phyloP scores from a whole-genome alignment of 64 coral and sea anemone species.

The Montipora capricornis region DNA sequence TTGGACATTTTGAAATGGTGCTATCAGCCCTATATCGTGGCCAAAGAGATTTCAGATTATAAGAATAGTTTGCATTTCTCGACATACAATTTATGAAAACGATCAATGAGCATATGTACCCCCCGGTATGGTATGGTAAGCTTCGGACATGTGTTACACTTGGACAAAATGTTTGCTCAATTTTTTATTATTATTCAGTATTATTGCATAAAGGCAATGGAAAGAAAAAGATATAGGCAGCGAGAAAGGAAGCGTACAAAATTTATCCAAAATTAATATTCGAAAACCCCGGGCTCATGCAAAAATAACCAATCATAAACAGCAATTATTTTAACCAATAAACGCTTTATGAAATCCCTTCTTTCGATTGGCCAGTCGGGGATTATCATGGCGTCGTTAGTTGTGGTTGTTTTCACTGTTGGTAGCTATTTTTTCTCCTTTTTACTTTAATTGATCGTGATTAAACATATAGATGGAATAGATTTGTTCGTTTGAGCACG shows the following conservation, averaged over 20 bases:
- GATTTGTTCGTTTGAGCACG: neutral
- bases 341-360: neutral
- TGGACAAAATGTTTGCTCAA: no score
- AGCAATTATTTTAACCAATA: constrained; percentile 57
- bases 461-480: neutral
- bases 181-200: no score
- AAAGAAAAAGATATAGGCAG: no score
- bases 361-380: constrained; percentile 65
- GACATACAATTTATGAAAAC: no score
- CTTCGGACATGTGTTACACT: no score
- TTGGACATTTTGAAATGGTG: neutral
- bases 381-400: constrained; percentile 85
- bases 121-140: no score
- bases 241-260: no score
- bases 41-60: no score
- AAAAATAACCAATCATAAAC: constrained; percentile 39
- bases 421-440: neutral
- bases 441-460: neutral
- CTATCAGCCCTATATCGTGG: no score
- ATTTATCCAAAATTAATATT: constrained; percentile 1
- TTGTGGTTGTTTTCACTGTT: neutral
- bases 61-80: no score
- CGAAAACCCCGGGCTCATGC: constrained; percentile 25
- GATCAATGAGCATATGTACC: no score
- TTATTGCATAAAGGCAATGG: no score